Conservation (phyloP, 2,888 invertebrate species). For the Mythimna loreyi region DNA sequence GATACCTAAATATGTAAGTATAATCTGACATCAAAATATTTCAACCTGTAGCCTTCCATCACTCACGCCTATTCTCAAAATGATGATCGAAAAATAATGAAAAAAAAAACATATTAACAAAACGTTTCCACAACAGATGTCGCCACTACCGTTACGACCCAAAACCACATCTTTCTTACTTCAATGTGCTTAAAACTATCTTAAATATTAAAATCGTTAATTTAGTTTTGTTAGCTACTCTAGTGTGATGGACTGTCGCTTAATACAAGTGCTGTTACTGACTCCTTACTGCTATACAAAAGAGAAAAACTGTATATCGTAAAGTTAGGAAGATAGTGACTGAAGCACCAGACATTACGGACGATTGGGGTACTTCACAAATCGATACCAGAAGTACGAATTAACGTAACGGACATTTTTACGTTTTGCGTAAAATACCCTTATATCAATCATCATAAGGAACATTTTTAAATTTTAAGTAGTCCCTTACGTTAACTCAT, state of each 20-base stretch:
- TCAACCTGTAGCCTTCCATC: not conserved
- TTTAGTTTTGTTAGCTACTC: constrained; percentile 72
- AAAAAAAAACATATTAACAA: constrained; percentile 43
- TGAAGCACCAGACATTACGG: constrained; percentile 73
- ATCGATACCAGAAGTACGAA: too few species aligned
- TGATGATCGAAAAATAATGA: constrained; percentile 14
- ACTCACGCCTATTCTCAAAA: constrained; percentile 14
- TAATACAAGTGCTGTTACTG: constrained; percentile 72
- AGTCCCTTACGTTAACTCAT: too few species aligned
- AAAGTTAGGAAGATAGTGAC: constrained; percentile 70
- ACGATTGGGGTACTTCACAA: constrained; percentile 65
- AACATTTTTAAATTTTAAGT: too few species aligned
- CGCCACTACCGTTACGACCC: constrained; percentile 61
- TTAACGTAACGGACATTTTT: too few species aligned
- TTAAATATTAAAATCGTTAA: constrained; percentile 65
- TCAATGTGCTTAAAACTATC: constrained; percentile 64
- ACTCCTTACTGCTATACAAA: constrained; percentile 66
- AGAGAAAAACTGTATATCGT: constrained; percentile 61
- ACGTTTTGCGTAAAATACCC: too few species aligned
- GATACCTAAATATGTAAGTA: not conserved
- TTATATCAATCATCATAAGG: too few species aligned
- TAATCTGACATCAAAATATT: constrained; percentile 18
- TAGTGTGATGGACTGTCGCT: constrained; percentile 81
- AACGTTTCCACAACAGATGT: constrained; percentile 62
- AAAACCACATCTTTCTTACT: constrained; percentile 56